Evolutionary conservation across 2,797 vertebrate genomes (phyloP), one percentile per base, ranked within the genome.

Genomic region (Lagodon rhomboides): DNA sequence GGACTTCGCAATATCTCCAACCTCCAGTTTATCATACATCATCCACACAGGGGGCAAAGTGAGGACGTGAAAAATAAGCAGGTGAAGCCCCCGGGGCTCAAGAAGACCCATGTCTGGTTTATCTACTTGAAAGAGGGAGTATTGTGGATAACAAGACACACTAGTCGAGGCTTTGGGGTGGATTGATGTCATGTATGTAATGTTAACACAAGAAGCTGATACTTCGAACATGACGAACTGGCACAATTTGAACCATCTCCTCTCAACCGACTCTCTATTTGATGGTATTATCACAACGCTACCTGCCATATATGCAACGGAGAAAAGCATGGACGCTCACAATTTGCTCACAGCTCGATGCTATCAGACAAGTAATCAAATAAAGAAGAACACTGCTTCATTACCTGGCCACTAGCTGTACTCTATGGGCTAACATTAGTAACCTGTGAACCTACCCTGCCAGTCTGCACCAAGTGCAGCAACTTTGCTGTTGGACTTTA

Each of bases 21-120:
- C 80, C 78, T 67, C 54, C 41, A 66, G 60, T 76, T 89, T 78
- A 84, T 87, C 74, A 74, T 66, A 47, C 59, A 79, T 80, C 84
- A 85, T 75, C 58, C 44, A 15, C 56, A 3, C 11, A 30, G 66
- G 85, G 83, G 81, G 62, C 68, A 71, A 84, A 65, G 63, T 58
- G 41, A 90, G 84, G 76, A 83, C 82, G 49, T 53, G 77, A 68
- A 80, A 85, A 85, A 84, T 75, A 72, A 81, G 77, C 66, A 75
- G 58, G 58, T 64, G 68, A 79, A 54, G 49, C 73, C 61, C 17
- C 44, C 25, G 68, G 68, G 55, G 75, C 75, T 68, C 66, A 56
- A 47, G 62, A 78, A 47, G 38, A 38, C 79, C 50, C 51, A 46
- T 77, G 58, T 54, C 50, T 34, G 62, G 38, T 79, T 76, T 44